phyloP scores from a whole-genome alignment of 1,140 invertebrate species.

The Drosophila oshimai region DNA sequence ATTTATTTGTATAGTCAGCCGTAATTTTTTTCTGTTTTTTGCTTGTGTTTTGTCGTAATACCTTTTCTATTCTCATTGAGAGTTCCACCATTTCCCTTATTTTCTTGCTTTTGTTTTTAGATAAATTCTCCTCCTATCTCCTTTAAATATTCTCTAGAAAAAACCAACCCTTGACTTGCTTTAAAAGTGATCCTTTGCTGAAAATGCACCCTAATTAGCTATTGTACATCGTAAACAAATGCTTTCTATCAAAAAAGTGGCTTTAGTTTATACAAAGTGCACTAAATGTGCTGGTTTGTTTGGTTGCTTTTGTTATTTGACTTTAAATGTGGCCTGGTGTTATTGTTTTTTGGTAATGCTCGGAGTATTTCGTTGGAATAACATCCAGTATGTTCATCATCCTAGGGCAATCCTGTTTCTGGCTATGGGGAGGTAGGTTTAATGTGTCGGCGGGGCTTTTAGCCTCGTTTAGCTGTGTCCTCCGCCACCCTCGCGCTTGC shows the following conservation, averaged over 20 bases:
- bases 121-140: not conserved
- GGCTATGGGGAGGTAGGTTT: not conserved
- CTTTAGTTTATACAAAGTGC: slow-evolving; percentile 46
- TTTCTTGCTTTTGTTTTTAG: not conserved
- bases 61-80: not conserved
- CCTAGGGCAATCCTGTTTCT: slow-evolving; percentile 38
- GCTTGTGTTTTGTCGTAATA: slow-evolving; percentile 3
- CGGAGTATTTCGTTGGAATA: slow-evolving; percentile 33
- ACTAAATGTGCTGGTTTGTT: slow-evolving; percentile 46
- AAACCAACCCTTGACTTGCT: slow-evolving; percentile 4
- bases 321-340: not conserved
- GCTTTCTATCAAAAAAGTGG: slow-evolving; percentile 23
- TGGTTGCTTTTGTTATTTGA: not conserved
- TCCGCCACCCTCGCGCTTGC: slow-evolving; percentile 83
- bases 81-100: not conserved
- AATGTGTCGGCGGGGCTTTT: not conserved
- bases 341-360: slow-evolving; percentile 29
- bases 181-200: slow-evolving; percentile 11
- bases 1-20: slow-evolving; percentile 46
- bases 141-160: slow-evolving; percentile 9
- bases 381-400: not conserved
- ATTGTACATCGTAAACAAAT: slow-evolving; percentile 56
- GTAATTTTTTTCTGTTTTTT: slow-evolving; percentile 1
- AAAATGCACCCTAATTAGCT: slow-evolving; percentile 44
- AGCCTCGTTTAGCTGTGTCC: slow-evolving; percentile 60